Evolutionary conservation across 2,113 vertebrate species (phyloP).

Genomic region (Gymnocephalus cernua): DNA sequence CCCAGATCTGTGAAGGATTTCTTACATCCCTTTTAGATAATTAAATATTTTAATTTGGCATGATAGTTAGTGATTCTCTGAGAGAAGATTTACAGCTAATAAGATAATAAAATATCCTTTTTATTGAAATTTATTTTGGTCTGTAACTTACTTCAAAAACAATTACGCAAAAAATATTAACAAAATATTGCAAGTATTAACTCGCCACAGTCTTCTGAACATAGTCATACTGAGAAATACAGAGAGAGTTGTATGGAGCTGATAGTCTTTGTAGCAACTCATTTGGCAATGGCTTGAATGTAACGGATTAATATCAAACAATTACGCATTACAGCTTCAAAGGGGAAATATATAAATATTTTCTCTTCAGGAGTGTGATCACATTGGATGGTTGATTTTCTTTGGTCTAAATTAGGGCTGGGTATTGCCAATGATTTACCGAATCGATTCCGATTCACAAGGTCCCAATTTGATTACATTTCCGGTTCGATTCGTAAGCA

Average conservation of each 20-base stretch:
- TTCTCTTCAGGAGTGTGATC: not conserved
- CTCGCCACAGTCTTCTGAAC: too few relatives aligned
- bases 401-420: not conserved
- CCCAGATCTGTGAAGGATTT: slow-evolving; percentile 5
- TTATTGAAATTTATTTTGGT: not conserved
- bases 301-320: too few relatives aligned
- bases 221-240: too few relatives aligned
- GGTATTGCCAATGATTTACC: too few relatives aligned
- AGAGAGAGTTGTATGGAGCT: too few relatives aligned
- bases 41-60: slow-evolving; percentile 10
- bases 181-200: not conserved
- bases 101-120: not conserved
- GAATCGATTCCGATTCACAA: too few relatives aligned
- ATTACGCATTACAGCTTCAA: too few relatives aligned
- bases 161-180: not conserved
- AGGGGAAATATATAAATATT: not conserved
- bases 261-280: too few relatives aligned
- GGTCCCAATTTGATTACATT: too few relatives aligned
- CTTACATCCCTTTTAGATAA: slow-evolving; percentile 4
- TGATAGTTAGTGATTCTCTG: not conserved
- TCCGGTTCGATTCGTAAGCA: too few relatives aligned
- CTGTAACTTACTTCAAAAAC: not conserved
- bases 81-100: not conserved
- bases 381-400: not conserved
- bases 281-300: too few relatives aligned